Conservation (phyloP, 2,888 invertebrate species). For the Tetragnatha montana region DNA sequence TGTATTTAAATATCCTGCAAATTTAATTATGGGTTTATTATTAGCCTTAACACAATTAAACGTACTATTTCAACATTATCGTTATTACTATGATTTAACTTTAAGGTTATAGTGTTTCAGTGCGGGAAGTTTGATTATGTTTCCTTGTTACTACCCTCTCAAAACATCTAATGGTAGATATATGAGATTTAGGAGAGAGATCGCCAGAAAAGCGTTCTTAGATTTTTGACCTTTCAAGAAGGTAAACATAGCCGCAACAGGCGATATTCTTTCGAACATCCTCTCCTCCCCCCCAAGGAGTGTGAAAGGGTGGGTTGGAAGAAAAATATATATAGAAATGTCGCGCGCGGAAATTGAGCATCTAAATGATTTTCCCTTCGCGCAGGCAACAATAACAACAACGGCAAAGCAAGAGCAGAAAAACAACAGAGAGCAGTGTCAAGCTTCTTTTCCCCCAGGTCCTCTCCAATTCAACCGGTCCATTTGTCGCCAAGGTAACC, state of each 20-base stretch:
- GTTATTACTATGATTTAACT: no score
- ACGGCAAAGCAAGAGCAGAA: no score
- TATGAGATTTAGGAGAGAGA: not conserved
- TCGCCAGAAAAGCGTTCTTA: not conserved
- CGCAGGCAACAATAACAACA: constrained; percentile 5
- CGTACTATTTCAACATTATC: no score
- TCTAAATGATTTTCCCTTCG: constrained; percentile 61
- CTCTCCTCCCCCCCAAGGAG: constrained; percentile 1
- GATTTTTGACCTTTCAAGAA: not conserved
- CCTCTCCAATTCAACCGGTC: constrained; percentile 67
- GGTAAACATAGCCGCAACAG: constrained; percentile 53
- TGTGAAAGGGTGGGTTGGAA: constrained; percentile 12
- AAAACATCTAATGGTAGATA: not conserved
- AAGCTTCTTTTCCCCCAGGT: constrained; percentile 69
- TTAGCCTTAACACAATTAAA: no score
- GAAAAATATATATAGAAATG: constrained; percentile 18
- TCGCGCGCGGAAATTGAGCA: constrained; percentile 61
- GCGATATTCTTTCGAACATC: constrained; percentile 25
- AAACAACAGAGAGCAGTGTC: constrained; percentile 57
- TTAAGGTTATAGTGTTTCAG: no score
- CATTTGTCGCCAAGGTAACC: constrained; percentile 69
- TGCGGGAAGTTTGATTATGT: no score
- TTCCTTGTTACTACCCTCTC: no score
- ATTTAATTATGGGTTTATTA: no score
- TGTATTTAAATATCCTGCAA: no score